These are phyloP conservation scores for Lithobates pipiens DNA, from an alignment of 2,797 vertebrate species.

Conservation along the genomic window DNA sequence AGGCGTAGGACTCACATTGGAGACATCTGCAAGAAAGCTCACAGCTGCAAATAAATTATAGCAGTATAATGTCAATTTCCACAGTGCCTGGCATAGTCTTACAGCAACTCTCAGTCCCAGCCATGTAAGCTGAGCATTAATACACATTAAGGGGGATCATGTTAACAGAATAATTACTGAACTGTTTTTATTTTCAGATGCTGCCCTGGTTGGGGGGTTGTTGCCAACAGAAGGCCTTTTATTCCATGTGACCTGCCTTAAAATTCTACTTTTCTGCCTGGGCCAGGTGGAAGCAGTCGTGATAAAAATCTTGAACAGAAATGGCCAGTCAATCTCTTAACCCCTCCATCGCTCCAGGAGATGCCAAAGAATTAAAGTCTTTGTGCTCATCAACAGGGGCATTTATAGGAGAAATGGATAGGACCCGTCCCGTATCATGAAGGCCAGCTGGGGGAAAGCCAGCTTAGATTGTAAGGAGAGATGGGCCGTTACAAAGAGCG, in stretches of 20 bases:
- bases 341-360: neutral
- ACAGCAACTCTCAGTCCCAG: slow-evolving; percentile 32
- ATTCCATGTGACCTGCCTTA: slow-evolving; percentile 31
- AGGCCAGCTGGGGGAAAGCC: neutral
- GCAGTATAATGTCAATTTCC: slow-evolving; percentile 43
- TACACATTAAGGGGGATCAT: slow-evolving; percentile 59
- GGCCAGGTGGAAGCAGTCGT: slow-evolving; percentile 46
- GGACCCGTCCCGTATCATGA: neutral
- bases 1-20: neutral
- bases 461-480: neutral
- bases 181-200: slow-evolving; percentile 56
- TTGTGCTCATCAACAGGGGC: slow-evolving; percentile 24
- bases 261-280: slow-evolving; percentile 8
- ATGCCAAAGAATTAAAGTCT: slow-evolving; percentile 28
- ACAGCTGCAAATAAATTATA: slow-evolving; percentile 50
- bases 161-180: slow-evolving; percentile 54
- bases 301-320: slow-evolving; percentile 39
- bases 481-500: no score
- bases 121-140: slow-evolving; percentile 54
- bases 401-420: slow-evolving; percentile 21
- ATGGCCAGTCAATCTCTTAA: slow-evolving; percentile 29
- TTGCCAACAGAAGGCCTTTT: slow-evolving; percentile 50
- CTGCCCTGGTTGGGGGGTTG: slow-evolving; percentile 30
- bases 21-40: slow-evolving; percentile 38
- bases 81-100: slow-evolving; percentile 45